A percentile compares a stretch with the other conserved stretches of the same genome.
These are phyloP conservation scores for Pelusios castaneus DNA, from an alignment of 2,113 vertebrate species.

Conservation along the genomic window DNA sequence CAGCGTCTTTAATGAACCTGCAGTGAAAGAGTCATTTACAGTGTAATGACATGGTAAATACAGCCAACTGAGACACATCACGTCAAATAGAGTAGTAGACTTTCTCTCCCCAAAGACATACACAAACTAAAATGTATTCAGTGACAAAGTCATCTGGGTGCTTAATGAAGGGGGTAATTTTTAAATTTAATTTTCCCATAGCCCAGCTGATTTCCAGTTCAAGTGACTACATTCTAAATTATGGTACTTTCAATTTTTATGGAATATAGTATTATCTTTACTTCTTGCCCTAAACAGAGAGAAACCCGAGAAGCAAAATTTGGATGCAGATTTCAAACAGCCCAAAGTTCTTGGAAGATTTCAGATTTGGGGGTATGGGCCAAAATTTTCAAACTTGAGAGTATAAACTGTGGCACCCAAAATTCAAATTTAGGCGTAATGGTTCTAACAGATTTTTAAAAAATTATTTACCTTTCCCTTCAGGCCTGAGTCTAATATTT, in stretches of 20 bases:
- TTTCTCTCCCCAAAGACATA: not conserved
- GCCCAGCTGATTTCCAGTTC: not conserved
- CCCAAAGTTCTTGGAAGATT: not conserved
- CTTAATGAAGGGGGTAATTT: not conserved
- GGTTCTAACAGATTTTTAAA: not conserved
- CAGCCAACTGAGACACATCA: not conserved
- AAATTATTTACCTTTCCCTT: not conserved
- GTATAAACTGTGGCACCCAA: slow-evolving; percentile 4
- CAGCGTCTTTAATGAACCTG: not conserved
- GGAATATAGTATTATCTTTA: not conserved
- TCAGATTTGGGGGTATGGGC: not conserved
- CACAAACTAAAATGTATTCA: not conserved
- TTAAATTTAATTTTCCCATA: not conserved
- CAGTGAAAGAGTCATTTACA: not conserved
- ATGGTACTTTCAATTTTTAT: not conserved
- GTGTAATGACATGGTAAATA: not conserved
- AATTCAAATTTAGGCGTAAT: slow-evolving; percentile 10
- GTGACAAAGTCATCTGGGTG: not conserved
- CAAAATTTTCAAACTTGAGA: not conserved
- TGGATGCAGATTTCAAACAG: not conserved
- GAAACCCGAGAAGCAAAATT: slow-evolving; percentile 7
- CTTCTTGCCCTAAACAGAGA: not conserved
- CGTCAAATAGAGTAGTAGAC: not conserved
- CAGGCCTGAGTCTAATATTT: not conserved
- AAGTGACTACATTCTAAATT: not conserved